phyloP scores from a whole-genome alignment of 2,797 vertebrate genomes.

The Sciurus carolinensis region DNA sequence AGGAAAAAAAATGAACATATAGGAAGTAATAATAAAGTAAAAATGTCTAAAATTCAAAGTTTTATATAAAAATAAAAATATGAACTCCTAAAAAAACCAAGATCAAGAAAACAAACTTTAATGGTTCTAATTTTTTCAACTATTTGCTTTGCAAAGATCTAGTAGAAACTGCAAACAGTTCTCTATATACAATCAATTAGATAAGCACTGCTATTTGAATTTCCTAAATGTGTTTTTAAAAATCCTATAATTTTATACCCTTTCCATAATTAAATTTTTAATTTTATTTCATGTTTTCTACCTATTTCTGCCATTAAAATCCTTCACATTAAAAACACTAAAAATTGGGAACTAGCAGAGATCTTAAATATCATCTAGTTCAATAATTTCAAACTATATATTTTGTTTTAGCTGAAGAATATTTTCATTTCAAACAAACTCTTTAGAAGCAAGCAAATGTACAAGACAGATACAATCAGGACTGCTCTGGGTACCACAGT shows the following conservation, averaged over 20 bases:
- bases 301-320: background rate
- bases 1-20: background rate
- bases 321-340: background rate
- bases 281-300: slow-evolving; percentile 40
- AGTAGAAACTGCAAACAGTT: slow-evolving; percentile 37
- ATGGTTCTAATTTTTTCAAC: background rate
- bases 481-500: background rate
- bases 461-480: background rate
- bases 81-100: background rate
- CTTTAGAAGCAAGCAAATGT: background rate
- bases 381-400: background rate
- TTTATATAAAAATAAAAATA: background rate
- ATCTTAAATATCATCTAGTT: background rate
- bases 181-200: background rate
- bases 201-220: background rate
- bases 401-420: background rate
- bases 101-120: background rate
- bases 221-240: slow-evolving; percentile 17
- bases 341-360: background rate
- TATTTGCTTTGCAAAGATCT: slow-evolving; percentile 50
- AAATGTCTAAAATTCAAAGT: background rate
- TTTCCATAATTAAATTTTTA: background rate
- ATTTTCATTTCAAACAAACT: background rate
- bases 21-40: background rate
- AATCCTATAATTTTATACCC: background rate